These are phyloP conservation scores for Hirtodrosophila trivittata DNA, from an alignment of 2,888 invertebrate species.

Conservation along the genomic window DNA sequence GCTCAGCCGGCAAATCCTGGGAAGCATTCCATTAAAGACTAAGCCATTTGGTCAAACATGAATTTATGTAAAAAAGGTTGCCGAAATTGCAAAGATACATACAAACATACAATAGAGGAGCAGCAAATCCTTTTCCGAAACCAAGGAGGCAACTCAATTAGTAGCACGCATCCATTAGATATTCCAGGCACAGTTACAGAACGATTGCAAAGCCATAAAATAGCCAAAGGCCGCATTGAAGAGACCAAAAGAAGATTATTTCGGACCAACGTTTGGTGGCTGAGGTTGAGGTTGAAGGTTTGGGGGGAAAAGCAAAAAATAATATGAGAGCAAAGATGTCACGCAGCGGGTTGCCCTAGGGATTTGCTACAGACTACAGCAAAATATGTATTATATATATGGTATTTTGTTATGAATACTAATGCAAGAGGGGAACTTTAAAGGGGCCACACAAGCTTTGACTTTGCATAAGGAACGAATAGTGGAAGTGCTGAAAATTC, in stretches of 20 bases:
- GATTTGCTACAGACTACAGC: constrained; percentile 61
- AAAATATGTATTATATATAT: constrained; percentile 58
- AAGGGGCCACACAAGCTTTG: constrained; percentile 10
- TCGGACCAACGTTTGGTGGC: constrained; percentile 26
- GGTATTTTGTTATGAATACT: constrained; percentile 81
- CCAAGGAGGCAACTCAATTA: constrained; percentile 68
- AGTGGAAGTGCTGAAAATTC: constrained; percentile 18
- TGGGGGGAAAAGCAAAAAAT: constrained; percentile 42
- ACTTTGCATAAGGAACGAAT: constrained; percentile 45
- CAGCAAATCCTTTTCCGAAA: constrained; percentile 41
- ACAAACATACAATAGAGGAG: neutral
- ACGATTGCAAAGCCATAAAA: constrained; percentile 77
- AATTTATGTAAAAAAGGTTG: constrained; percentile 48
- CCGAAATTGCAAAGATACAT: neutral
- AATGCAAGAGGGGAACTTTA: constrained; percentile 49
- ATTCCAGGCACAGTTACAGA: constrained; percentile 71
- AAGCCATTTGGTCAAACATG: constrained; percentile 41
- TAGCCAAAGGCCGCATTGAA: constrained; percentile 72
- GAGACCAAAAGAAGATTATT: constrained; percentile 49
- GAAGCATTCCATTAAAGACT: constrained; percentile 37
- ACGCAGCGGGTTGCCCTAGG: constrained; percentile 67
- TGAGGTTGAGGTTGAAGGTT: constrained; percentile 10
- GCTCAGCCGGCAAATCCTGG: neutral
- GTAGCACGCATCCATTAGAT: constrained; percentile 76
- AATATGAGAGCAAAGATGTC: constrained; percentile 66